These are phyloP conservation scores for Reticulitermes speratus DNA, from an alignment of 1,140 invertebrate genomes.

Conservation along the genomic window DNA sequence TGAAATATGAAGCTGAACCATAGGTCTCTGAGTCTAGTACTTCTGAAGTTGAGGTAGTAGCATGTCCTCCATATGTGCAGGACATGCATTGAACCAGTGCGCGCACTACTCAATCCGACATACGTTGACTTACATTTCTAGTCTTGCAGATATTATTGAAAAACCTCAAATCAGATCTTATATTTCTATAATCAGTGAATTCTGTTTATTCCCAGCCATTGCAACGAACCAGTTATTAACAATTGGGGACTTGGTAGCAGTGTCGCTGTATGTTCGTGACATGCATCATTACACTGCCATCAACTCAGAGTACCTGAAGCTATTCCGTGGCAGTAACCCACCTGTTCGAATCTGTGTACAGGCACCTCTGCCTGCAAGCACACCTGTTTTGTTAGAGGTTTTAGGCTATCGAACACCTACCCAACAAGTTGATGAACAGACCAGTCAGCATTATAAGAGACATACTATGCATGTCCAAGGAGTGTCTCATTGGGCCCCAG, in stretches of 20 bases:
- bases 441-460: conserved; percentile 45
- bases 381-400: conserved; percentile 76
- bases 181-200: neutral
- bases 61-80: too few relatives aligned
- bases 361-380: conserved; percentile 67
- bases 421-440: neutral
- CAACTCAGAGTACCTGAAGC: conserved; percentile 74
- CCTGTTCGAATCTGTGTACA: conserved; percentile 87
- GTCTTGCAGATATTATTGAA: too few relatives aligned
- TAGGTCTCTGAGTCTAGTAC: too few relatives aligned
- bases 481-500: conserved; percentile 93
- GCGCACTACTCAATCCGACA: too few relatives aligned
- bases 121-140: too few relatives aligned
- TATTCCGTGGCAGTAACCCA: conserved; percentile 70
- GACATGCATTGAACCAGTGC: too few relatives aligned
- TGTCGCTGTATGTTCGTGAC: conserved; percentile 78
- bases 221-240: conserved; percentile 41
- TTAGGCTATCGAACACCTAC: conserved; percentile 59
- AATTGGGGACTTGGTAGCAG: conserved; percentile 69
- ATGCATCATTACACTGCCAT: conserved; percentile 76
- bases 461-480: conserved; percentile 90
- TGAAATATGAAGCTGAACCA: too few relatives aligned
- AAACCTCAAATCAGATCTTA: too few relatives aligned
- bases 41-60: too few relatives aligned
- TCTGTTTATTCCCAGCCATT: conserved; percentile 38